A percentile compares a stretch with the other conserved stretches of the same genome.
Conservation (phyloP, 2,797 vertebrate species). For the Sarcophilus harrisii region DNA sequence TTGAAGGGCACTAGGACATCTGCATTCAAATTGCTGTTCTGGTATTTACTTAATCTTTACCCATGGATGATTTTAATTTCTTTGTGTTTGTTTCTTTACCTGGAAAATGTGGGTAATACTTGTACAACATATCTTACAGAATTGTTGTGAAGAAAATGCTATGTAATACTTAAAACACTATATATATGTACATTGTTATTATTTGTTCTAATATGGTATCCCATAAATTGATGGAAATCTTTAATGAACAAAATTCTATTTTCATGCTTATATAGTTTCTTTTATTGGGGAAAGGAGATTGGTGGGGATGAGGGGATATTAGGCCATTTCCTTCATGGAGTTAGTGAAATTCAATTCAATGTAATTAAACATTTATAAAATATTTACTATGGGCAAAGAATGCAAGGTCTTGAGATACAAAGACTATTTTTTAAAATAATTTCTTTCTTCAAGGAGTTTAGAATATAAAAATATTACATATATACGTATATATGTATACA, state of each 20-base stretch:
- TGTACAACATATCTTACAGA: neutral
- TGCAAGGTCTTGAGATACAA: neutral
- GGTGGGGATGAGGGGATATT: neutral
- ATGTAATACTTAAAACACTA: neutral
- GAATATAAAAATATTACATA: too few species aligned
- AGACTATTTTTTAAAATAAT: neutral
- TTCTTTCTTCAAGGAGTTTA: too few species aligned
- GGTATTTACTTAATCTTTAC: neutral
- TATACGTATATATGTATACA: neutral
- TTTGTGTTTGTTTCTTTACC: neutral
- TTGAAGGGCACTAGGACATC: neutral
- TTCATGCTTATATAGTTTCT: neutral
- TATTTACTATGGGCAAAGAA: neutral
- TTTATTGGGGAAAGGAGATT: neutral
- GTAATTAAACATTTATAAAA: neutral
- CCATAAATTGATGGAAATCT: neutral
- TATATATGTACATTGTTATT: neutral
- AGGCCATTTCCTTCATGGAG: neutral
- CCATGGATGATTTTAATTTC: neutral
- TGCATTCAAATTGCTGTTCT: neutral
- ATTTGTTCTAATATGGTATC: neutral
- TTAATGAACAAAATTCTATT: neutral
- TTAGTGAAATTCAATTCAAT: neutral
- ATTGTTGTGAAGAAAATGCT: neutral
- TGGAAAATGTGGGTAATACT: neutral